Base-by-base conservation (phyloP, 2,797 vertebrate species). In the Furcifer pardalis region DNA sequence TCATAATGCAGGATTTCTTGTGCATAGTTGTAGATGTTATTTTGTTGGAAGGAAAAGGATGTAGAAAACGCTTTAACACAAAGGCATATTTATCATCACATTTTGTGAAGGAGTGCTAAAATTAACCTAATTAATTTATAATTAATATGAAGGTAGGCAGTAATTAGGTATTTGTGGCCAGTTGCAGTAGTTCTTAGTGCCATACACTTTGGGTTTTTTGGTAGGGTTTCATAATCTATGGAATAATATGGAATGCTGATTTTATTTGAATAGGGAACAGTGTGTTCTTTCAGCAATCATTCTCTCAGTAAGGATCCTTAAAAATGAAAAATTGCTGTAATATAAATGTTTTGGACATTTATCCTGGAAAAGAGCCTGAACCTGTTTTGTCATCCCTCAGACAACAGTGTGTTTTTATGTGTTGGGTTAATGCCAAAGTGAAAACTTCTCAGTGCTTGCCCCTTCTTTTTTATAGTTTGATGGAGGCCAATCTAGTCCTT, bases 201-300 rank as follows among this genome's bases (percentile, higher is more conserved):
- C 40, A 21, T 76, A 37, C 21, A 76, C 32, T 52, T 76, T 42
- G 49, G 49, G 52, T 30, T 32, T 81, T 49, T 68, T 32, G 62
- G 65, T 56, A 32, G 32, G 10, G 40, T 71, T 81, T 72, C 52
- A 59, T n/a, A 59, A 81, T 37, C 49, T n/a, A 56, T 12, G 44
- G 69, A 82, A 5, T 65, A 19, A 1, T 30, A 2, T 12, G 10
- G 27, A 7, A 77, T 63, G 9, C 17, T 46, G 62, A 42, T 23
- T 83, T 78, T 81, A 71, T 87, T 90, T 85, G 46, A 6, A 49
- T 4, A 81, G 81, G 1, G 80, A 80, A 8, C 3, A 66, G 63
- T 63, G 13, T 73, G 37, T 83, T 8, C 42, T 15, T 74, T 80
- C 40, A 79, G 1, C 6, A 17, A 2, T 49, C 7, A 79, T 66